phyloP scores from a whole-genome alignment of 2,113 vertebrate species.

The Numenius arquata region DNA sequence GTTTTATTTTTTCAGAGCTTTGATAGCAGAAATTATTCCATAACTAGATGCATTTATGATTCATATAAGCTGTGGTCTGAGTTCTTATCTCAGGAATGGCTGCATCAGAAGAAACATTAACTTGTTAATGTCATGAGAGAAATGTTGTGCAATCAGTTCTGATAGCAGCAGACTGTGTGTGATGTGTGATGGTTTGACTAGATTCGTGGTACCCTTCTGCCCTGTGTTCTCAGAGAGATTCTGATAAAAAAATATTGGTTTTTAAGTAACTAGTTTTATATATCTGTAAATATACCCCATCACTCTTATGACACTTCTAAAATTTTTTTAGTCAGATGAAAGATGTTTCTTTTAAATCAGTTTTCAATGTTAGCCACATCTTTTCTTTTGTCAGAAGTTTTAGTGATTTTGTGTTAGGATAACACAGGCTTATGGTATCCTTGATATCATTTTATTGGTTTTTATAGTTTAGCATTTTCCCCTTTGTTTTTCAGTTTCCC shows the following conservation, averaged over 20 bases:
- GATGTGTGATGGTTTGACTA: rapidly evolving
- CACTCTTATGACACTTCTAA: neutral
- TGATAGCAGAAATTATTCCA: neutral
- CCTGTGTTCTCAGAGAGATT: neutral
- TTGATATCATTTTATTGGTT: neutral
- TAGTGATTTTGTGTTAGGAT: neutral
- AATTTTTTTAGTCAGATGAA: neutral
- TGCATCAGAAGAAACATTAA: neutral
- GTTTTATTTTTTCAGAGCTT: neutral
- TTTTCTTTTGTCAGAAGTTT: neutral
- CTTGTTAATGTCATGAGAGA: neutral
- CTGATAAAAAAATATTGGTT: neutral
- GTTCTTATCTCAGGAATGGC: neutral
- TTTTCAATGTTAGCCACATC: neutral
- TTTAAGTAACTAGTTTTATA: neutral
- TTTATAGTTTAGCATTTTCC: neutral
- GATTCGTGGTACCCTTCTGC: neutral
- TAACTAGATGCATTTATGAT: neutral
- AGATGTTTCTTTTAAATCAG: neutral
- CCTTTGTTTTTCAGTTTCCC: neutral
- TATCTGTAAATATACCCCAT: neutral
- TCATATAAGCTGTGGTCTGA: neutral
- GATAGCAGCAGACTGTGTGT: neutral
- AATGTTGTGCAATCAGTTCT: neutral
- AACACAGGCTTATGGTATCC: neutral